Evolutionary conservation across 2,888 invertebrate species (phyloP), one percentile per base, ranked within the genome.

Genomic region (Shargacucullia verbasci): DNA sequence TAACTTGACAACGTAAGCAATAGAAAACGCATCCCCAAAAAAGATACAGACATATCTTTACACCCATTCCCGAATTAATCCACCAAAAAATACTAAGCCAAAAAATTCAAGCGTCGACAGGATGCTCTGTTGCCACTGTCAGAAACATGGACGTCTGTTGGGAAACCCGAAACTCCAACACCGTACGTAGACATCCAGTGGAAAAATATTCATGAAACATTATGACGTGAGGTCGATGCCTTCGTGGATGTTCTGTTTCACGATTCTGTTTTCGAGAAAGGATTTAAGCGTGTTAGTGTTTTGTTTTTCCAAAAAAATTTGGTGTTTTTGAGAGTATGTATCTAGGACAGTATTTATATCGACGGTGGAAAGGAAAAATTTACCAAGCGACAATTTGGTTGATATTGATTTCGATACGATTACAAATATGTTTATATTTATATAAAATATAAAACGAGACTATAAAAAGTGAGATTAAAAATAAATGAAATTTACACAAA

Each of bases 181-280:
- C 37, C 55, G 38, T 41, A 54, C 39, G 40, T 39, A 46, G 49
- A 61, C 54, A 40, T 29, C 11, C 11, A 27, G 40, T 44, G 38
- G 43, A 54, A 75, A 72, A 59, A 76, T 67, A 72, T 76, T 73
- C 69, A 76, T 61, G 59, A 76, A 76, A 72, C 56, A 63, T 66
- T 61, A 56, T 61, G 44, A 43, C 33, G 38, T 43, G 40, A 53
- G 65, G 57, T 58, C 71, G 52, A 12, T 38, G 60, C 55, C 71
- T 37, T 49, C 11, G 9, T 29, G 15, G 56, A 33, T 59, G 63
- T 73, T 56, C 56, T 66, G 13, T 25, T 39, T n/a, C 49, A 41
- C 33, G 49, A 37, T 70, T 43, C 34, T 46, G 70, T 50, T 55
- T 70, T 44, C 43, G 33, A 40, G 25, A 48, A 59, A 60, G 39